Evolutionary conservation across 2,797 vertebrate species (phyloP).

Genomic region (Ctenosaura bakeri): DNA sequence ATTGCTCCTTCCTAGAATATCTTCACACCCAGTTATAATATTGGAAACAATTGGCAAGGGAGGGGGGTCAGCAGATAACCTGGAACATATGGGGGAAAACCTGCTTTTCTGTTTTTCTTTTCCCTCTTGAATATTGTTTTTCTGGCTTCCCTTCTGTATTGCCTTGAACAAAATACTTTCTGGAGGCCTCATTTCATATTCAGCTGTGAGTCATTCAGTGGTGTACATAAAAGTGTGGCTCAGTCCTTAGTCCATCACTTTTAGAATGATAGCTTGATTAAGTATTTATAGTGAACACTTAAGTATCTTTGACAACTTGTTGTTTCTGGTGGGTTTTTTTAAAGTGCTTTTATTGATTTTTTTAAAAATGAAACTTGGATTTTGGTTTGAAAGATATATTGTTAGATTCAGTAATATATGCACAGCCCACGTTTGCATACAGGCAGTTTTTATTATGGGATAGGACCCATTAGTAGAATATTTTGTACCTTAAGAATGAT

Average conservation of each 20-base stretch:
- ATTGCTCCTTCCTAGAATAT: background rate
- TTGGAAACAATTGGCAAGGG: no score
- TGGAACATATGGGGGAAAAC: background rate
- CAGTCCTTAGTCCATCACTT: background rate
- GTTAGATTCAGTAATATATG: background rate
- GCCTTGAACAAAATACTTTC: background rate
- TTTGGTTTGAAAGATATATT: background rate
- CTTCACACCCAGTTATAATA: background rate
- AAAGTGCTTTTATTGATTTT: background rate
- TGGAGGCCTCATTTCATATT: background rate
- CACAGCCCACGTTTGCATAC: background rate
- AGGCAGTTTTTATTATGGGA: background rate
- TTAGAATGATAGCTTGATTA: slow-evolving; percentile 5
- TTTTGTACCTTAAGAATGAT: background rate
- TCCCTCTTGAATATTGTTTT: background rate
- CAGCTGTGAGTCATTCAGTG: background rate
- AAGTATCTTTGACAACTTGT: background rate
- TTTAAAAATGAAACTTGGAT: background rate
- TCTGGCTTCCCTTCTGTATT: background rate
- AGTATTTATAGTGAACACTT: slow-evolving; percentile 16
- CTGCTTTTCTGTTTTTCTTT: background rate
- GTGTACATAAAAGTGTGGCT: background rate
- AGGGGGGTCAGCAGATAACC: background rate
- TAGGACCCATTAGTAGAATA: background rate
- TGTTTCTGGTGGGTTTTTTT: slow-evolving; percentile 6